Evolutionary conservation across 2,888 invertebrate species (phyloP), one percentile per base, ranked within the genome.

Genomic region (Villa cingulata): DNA sequence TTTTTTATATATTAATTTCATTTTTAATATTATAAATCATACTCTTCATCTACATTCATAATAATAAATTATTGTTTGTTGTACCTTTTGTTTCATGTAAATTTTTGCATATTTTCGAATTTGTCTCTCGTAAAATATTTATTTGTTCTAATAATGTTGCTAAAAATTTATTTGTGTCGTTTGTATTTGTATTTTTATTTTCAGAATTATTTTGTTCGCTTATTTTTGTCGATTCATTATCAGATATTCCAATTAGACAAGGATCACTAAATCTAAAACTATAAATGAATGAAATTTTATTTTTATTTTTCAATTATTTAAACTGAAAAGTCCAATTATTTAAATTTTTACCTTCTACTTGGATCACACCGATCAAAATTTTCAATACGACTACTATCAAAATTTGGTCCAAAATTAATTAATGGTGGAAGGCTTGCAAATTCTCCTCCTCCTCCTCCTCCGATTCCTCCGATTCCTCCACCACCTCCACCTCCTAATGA

Each of bases 41-140:
- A n/a, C n/a, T n/a, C n/a, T n/a, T n/a, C n/a, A n/a, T n/a, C n/a
- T n/a, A n/a, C n/a, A n/a, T n/a, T n/a, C n/a, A n/a, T n/a, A n/a
- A n/a, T n/a, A n/a, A n/a, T n/a, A n/a, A n/a, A n/a, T n/a, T n/a
- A n/a, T n/a, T n/a, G n/a, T n/a, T n/a, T n/a, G n/a, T 29, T 23
- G 68, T 72, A 72, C 82, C 78, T 73, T 79, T 81, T 49, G 83
- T 78, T 58, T 85, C 82, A 59, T 78, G 76, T 57, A 86, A 73
- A 62, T 86, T 85, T 62, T 80, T 78, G 59, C 76, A 82, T 60
- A 86, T 74, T 71, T 81, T 82, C 56, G 80, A 76, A 67, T 86
- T 86, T 48, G 77, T 75, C 56, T 82, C 78, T 62, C 83, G 83
- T 56, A 86, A 62, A 46, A 77, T 65, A 58, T 76, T 72, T 55